Percentiles rank a stretch among this genome's conserved stretches.
These are phyloP conservation scores for Cosmia pyralina DNA, from an alignment of 2,888 invertebrate genomes.

Conservation along the genomic window DNA sequence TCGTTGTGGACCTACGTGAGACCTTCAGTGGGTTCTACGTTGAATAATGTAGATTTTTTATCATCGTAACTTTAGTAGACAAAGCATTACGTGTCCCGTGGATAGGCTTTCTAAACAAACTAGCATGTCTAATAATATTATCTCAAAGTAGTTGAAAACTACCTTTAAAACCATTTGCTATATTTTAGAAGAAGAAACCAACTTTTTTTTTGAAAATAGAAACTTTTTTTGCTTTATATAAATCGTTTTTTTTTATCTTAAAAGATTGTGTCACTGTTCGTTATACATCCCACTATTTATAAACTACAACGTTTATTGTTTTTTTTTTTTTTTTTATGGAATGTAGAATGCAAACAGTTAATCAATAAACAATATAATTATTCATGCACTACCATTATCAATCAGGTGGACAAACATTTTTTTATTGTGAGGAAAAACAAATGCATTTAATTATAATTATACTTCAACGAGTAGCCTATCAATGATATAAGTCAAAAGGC, in stretches of 20 bases:
- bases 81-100: constrained; percentile 62
- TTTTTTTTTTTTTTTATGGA: constrained; percentile 11
- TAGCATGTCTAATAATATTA: constrained; percentile 1
- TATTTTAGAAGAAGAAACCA: background rate
- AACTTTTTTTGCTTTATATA: no score
- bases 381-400: no score
- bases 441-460: no score
- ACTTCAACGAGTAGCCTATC: no score
- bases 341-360: constrained; percentile 9
- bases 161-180: background rate
- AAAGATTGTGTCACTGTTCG: background rate
- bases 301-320: background rate
- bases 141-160: background rate
- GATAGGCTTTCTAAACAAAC: constrained; percentile 31
- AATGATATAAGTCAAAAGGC: no score
- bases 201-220: no score
- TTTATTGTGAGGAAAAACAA: no score
- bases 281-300: background rate
- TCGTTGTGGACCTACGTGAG: constrained; percentile 56
- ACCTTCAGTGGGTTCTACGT: constrained; percentile 68
- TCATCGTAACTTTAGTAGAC: constrained; percentile 65
- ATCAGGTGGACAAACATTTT: no score
- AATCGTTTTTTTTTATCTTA: no score
- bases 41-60: constrained; percentile 68
- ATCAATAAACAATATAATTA: constrained; percentile 30